Evolutionary conservation across 2,888 invertebrate genomes (phyloP).

Genomic region (Anticlea derivata): DNA sequence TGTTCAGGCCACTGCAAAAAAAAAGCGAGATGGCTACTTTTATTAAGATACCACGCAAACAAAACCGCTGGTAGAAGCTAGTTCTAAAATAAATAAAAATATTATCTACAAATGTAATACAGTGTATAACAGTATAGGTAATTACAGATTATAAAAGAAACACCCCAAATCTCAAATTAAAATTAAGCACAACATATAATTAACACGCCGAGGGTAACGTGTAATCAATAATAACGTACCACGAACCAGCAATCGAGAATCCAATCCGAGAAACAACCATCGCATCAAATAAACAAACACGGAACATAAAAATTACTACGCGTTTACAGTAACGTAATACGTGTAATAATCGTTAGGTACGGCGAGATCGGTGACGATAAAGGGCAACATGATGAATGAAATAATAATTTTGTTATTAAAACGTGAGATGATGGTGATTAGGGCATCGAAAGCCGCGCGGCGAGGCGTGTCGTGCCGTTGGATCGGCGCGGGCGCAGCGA

Average conservation of each 20-base stretch:
- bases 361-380: conserved; percentile 75
- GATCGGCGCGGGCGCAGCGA: conserved; percentile 62
- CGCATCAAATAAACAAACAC: conserved; percentile 72
- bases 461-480: conserved; percentile 60
- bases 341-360: conserved; percentile 76
- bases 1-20: no score
- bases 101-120: no score
- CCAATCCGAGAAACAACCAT: conserved; percentile 65
- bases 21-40: no score
- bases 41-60: no score
- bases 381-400: conserved; percentile 76
- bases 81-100: conserved; percentile 34
- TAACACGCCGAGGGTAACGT: conserved; percentile 67
- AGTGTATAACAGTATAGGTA: conserved; percentile 39
- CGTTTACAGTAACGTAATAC: conserved; percentile 75
- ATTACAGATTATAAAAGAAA: conserved; percentile 42
- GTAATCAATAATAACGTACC: conserved; percentile 74
- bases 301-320: conserved; percentile 66
- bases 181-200: conserved; percentile 71
- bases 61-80: no score
- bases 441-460: conserved; percentile 52
- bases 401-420: conserved; percentile 75
- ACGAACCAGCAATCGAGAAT: conserved; percentile 60
- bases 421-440: conserved; percentile 71
- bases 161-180: conserved; percentile 58